Percentiles rank a stretch among this genome's conserved stretches.
Evolutionary conservation across 2,888 invertebrate genomes (phyloP).

Genomic region (Perdita meconis): DNA sequence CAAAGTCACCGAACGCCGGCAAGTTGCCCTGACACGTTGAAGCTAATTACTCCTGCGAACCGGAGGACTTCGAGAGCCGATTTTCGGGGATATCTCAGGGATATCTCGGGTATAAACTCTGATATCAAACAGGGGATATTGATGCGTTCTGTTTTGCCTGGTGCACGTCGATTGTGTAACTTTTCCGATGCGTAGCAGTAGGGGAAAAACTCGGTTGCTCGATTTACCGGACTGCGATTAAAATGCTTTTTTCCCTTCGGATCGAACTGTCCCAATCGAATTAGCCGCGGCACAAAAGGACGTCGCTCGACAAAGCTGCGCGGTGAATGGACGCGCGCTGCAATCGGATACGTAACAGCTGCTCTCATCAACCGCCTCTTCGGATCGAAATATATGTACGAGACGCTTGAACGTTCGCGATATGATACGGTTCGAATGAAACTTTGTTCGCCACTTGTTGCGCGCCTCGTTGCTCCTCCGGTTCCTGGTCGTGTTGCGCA

Average conservation of each 20-base stretch:
- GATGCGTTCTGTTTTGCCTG: background rate
- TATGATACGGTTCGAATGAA: constrained; percentile 32
- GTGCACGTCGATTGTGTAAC: background rate
- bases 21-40: constrained; percentile 55
- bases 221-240: background rate
- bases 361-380: constrained; percentile 38
- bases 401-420: constrained; percentile 13
- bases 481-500: constrained; percentile 37
- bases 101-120: background rate
- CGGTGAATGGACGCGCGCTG: background rate
- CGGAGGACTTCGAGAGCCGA: too few species aligned
- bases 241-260: background rate
- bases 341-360: constrained; percentile 4
- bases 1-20: constrained; percentile 46
- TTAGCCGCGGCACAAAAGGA: background rate
- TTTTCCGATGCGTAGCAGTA: background rate
- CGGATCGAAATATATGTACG: constrained; percentile 20
- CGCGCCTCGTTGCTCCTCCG: constrained; percentile 38
- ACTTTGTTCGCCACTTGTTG: constrained; percentile 60
- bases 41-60: too few species aligned
- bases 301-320: background rate
- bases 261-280: background rate
- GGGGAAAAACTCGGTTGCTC: background rate
- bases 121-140: background rate
- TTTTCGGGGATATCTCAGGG: too few species aligned